Evolutionary conservation across 2,113 vertebrate genomes (phyloP).

Genomic region (Amia ocellicauda): DNA sequence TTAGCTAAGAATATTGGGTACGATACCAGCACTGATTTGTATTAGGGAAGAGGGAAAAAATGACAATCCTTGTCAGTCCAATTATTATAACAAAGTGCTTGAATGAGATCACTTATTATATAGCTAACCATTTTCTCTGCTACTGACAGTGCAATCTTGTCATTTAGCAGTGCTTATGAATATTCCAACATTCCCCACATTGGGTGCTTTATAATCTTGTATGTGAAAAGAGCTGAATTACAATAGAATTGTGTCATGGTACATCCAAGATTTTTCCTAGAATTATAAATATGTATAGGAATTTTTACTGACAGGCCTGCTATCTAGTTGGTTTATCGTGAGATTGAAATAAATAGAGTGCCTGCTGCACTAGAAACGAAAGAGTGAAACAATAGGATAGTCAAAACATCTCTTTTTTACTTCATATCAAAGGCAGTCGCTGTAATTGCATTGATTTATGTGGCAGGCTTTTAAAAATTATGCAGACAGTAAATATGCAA

Average conservation of each 20-base stretch:
- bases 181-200: too few relatives aligned
- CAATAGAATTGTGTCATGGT: neutral
- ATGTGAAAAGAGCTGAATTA: neutral
- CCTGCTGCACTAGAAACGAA: constrained; percentile 12
- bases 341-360: too few relatives aligned
- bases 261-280: neutral
- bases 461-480: constrained; percentile 21
- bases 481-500: constrained; percentile 33
- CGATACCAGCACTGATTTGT: neutral
- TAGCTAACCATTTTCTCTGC: neutral
- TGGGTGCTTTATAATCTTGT: neutral
- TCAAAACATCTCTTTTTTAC: constrained; percentile 3
- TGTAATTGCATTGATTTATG: constrained; percentile 33
- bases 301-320: neutral
- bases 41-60: neutral
- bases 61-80: neutral
- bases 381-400: neutral
- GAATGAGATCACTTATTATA: neutral
- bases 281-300: neutral
- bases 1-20: neutral
- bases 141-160: neutral
- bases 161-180: too few relatives aligned
- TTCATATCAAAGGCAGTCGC: constrained; percentile 19
- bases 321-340: neutral
- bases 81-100: constrained; percentile 1